Percentiles rank a stretch among this genome's conserved stretches.
Evolutionary conservation across 2,113 vertebrate genomes (phyloP).

Genomic region (Bostrychus sinensis): DNA sequence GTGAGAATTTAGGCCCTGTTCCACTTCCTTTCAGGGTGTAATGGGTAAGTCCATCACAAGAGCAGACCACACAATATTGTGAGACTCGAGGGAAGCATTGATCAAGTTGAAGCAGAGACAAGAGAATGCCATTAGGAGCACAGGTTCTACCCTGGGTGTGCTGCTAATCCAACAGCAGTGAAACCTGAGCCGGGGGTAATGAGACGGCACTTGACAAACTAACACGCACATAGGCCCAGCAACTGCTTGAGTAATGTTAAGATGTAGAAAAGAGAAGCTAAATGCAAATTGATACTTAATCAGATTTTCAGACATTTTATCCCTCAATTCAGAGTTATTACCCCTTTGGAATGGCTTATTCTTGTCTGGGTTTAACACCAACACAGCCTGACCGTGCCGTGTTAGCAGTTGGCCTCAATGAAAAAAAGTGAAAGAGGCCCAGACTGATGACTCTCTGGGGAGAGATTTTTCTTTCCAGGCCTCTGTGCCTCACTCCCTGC

Average conservation of each 20-base stretch:
- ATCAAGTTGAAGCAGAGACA: conserved; percentile 26
- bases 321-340: conserved; percentile 35
- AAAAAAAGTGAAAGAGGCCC: conserved; percentile 55
- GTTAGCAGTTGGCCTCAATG: conserved; percentile 57
- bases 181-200: conserved; percentile 72
- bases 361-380: conserved; percentile 29
- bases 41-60: conserved; percentile 33
- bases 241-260: conserved; percentile 43
- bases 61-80: conserved; percentile 51
- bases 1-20: conserved; percentile 36
- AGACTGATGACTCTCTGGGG: conserved; percentile 71
- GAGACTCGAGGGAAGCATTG: conserved; percentile 13
- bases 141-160: conserved; percentile 45
- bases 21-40: conserved; percentile 20
- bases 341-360: conserved; percentile 48
- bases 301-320: conserved; percentile 54
- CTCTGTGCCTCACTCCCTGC: conserved; percentile 46
- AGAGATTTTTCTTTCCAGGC: conserved; percentile 64
- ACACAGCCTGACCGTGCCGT: conserved; percentile 35
- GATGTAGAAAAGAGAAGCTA: conserved; percentile 46
- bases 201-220: conserved; percentile 68
- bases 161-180: conserved; percentile 69
- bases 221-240: conserved; percentile 35
- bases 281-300: conserved; percentile 59
- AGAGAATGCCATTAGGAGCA: conserved; percentile 51